These are phyloP conservation scores for Sphinx pinastri DNA, from an alignment of 2,888 invertebrate species.

Conservation along the genomic window DNA sequence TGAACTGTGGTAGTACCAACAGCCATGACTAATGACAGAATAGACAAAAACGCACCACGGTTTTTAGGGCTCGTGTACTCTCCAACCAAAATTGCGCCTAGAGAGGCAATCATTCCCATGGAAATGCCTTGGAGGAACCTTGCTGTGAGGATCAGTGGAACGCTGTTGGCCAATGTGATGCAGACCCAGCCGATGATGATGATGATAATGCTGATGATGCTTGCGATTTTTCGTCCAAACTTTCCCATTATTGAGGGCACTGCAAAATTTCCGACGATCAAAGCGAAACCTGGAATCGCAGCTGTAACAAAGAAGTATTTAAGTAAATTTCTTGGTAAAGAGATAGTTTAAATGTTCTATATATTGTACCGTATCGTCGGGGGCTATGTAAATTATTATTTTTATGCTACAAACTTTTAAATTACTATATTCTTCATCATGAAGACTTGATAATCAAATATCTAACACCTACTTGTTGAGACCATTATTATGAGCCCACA, in stretches of 20 bases:
- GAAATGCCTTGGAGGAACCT: conserved; percentile 64
- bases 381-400: too few species aligned
- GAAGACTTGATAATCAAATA: too few species aligned
- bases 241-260: conserved; percentile 76
- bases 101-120: conserved; percentile 69
- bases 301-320: conserved; percentile 50
- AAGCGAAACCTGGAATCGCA: conserved; percentile 61
- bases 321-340: too few species aligned
- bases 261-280: conserved; percentile 62
- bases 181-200: conserved; percentile 81
- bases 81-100: conserved; percentile 70
- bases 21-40: conserved; percentile 80
- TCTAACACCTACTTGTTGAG: too few species aligned
- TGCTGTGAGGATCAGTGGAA: conserved; percentile 56
- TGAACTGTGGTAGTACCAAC: conserved; percentile 83
- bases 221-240: conserved; percentile 79
- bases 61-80: conserved; percentile 79
- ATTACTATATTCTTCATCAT: too few species aligned
- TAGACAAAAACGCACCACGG: conserved; percentile 82
- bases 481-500: too few species aligned
- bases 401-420: too few species aligned
- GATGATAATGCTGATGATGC: conserved; percentile 72
- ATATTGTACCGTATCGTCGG: too few species aligned
- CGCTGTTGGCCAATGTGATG: conserved; percentile 63
- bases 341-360: too few species aligned